phyloP scores from a whole-genome alignment of 2,113 vertebrate genomes.

The Myanophis thanlyinensis region DNA sequence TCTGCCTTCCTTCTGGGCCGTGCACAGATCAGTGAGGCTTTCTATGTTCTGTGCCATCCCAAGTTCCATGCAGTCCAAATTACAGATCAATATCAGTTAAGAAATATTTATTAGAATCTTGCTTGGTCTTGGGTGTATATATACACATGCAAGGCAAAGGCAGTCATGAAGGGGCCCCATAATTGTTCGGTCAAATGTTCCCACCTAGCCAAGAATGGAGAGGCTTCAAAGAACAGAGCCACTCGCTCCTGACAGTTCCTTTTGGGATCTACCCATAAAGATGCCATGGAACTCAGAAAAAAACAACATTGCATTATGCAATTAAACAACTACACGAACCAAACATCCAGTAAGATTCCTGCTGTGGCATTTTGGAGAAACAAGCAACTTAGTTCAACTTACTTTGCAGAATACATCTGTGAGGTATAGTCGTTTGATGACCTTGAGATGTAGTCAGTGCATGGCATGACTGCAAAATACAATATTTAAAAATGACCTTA shows the following conservation, averaged over 20 bases:
- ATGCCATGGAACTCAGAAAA: not conserved
- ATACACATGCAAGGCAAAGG: not conserved
- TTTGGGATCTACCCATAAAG: not conserved
- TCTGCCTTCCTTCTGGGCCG: not conserved
- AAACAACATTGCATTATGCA: not conserved
- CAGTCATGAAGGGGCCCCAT: not conserved
- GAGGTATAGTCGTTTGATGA: conserved; percentile 81
- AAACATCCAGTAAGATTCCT: not conserved
- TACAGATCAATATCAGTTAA: not conserved
- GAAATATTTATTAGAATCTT: not conserved
- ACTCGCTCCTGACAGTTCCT: not conserved
- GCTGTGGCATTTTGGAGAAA: not conserved
- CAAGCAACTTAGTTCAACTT: conserved; percentile 58
- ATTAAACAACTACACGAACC: not conserved
- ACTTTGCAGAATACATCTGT: conserved; percentile 84
- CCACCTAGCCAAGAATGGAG: not conserved
- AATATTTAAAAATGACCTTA: not conserved
- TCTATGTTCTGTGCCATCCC: not conserved
- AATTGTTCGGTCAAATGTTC: not conserved
- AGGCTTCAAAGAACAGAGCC: not conserved
- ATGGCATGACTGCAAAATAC: conserved; percentile 77
- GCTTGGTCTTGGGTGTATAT: not conserved
- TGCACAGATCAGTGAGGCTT: not conserved
- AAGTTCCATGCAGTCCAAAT: not conserved
- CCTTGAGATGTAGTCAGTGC: conserved; percentile 80